These are phyloP conservation scores for Sminthurinus aureus DNA, from an alignment of 2,888 invertebrate genomes.

Conservation along the genomic window DNA sequence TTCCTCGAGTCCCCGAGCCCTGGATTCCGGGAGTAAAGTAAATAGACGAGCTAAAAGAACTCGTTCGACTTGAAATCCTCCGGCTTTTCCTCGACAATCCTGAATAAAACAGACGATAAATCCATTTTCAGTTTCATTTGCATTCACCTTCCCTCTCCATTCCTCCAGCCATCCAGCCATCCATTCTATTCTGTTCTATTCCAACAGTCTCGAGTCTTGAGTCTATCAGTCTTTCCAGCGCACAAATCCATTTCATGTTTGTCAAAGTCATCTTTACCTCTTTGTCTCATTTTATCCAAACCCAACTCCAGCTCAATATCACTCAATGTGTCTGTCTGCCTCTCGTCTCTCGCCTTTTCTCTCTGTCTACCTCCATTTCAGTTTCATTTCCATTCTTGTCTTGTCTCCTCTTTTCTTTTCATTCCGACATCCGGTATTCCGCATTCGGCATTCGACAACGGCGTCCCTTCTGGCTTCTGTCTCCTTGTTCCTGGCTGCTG, in stretches of 20 bases:
- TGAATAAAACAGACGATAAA: not conserved
- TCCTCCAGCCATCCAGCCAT: too few relatives aligned
- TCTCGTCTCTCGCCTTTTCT: not conserved
- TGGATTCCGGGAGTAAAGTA: not conserved
- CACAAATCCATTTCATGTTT: conserved; percentile 1
- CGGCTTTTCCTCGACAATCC: not conserved
- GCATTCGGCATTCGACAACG: too few relatives aligned
- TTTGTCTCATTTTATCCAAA: not conserved
- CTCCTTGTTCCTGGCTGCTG: not conserved
- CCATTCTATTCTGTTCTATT: too few relatives aligned
- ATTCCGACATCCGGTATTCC: too few relatives aligned
- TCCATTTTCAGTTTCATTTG: not conserved
- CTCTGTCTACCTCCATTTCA: not conserved
- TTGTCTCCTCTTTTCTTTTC: too few relatives aligned
- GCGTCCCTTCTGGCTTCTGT: conserved; percentile 1
- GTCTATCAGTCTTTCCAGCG: too few relatives aligned
- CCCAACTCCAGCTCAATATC: not conserved
- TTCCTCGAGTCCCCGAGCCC: not conserved
- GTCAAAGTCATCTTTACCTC: not conserved
- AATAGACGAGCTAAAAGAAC: not conserved
- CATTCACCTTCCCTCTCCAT: not conserved
- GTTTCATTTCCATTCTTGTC: too few relatives aligned
- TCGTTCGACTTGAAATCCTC: conserved; percentile 14
- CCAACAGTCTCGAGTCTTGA: too few relatives aligned
- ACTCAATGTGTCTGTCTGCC: not conserved